A percentile compares a stretch with the other conserved stretches of the same genome.
These are phyloP conservation scores for Thalassophryne amazonica DNA, from an alignment of 2,797 vertebrate species.

Conservation along the genomic window DNA sequence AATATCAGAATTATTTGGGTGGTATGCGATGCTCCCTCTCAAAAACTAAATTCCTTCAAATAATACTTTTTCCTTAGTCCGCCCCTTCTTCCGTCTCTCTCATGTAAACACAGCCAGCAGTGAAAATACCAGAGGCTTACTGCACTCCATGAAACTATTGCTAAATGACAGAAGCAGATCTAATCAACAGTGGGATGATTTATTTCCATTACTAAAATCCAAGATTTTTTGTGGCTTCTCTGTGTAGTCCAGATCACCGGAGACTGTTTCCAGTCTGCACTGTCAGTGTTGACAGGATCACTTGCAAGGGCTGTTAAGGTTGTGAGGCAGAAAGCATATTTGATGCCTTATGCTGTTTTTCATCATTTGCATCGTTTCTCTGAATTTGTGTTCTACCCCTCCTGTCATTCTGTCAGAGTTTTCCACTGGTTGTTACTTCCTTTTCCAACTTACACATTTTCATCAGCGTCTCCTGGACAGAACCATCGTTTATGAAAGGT, in stretches of 20 bases:
- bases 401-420: no score
- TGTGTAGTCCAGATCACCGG: conserved; percentile 2
- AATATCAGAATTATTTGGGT: no score
- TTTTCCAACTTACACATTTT: no score
- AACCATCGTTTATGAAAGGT: no score
- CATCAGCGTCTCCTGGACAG: no score
- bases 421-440: background rate
- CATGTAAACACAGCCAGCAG: conserved; percentile 34
- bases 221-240: conserved; percentile 21
- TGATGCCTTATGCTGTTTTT: background rate
- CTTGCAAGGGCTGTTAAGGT: background rate
- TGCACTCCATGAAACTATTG: conserved; percentile 16
- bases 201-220: conserved; percentile 39
- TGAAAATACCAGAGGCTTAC: conserved; percentile 24
- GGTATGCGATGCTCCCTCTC: no score
- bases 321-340: background rate
- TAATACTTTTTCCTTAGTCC: background rate
- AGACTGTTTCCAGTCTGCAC: conserved; percentile 35
- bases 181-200: conserved; percentile 43
- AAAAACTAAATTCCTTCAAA: conserved; percentile 5
- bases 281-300: conserved; percentile 12
- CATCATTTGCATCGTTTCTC: background rate
- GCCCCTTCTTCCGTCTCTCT: background rate
- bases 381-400: background rate
- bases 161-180: conserved; percentile 37